phyloP scores from a whole-genome alignment of 2,888 invertebrate genomes.

The Sylvicola fuscatus region DNA sequence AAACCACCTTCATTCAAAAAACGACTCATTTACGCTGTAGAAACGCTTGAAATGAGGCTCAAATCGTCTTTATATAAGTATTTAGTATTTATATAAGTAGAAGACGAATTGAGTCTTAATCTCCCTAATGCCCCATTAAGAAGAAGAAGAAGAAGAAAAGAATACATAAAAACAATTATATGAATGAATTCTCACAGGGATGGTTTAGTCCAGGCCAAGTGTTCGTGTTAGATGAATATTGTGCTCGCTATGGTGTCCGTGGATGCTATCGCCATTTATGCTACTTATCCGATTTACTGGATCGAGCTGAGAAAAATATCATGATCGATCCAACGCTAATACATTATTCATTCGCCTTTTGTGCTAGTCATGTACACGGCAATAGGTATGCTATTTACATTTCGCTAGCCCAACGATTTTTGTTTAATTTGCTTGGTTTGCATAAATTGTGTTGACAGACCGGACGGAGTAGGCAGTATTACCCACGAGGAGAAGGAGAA shows the following conservation, averaged over 20 bases:
- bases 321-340: slow-evolving; percentile 98
- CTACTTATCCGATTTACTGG: slow-evolving; percentile 86
- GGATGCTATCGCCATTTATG: slow-evolving; percentile 94
- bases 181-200: slow-evolving; percentile 40
- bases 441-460: slow-evolving; percentile 34
- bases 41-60: too few species aligned
- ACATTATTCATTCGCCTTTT: slow-evolving; percentile 98
- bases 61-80: too few species aligned
- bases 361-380: slow-evolving; percentile 97
- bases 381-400: slow-evolving; percentile 51
- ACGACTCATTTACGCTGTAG: too few species aligned
- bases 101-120: too few species aligned
- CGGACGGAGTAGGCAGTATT: slow-evolving; percentile 97
- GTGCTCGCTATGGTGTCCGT: slow-evolving; percentile 91
- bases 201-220: slow-evolving; percentile 99
- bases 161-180: too few species aligned
- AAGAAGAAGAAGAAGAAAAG: too few species aligned
- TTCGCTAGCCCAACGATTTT: background rate
- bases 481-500: slow-evolving; percentile 95
- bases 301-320: slow-evolving; percentile 79
- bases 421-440: slow-evolving; percentile 1
- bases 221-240: slow-evolving; percentile 95
- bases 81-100: too few species aligned
- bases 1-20: too few species aligned
- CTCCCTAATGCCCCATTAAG: too few species aligned